Percentiles rank a stretch among this genome's conserved stretches.
Evolutionary conservation across 2,797 vertebrate species (phyloP).

Genomic region (Menidia menidia): DNA sequence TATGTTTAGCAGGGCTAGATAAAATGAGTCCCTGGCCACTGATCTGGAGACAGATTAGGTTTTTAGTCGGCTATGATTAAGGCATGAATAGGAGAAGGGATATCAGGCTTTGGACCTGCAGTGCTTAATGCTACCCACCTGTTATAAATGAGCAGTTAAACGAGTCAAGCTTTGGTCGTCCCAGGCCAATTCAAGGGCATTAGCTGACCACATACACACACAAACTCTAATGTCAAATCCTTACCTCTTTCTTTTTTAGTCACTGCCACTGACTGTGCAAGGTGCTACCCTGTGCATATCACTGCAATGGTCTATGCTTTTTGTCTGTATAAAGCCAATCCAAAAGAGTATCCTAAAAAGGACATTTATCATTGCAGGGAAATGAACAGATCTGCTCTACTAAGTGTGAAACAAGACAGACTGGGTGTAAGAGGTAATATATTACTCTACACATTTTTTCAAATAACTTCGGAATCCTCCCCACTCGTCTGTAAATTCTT

Average conservation of each 20-base stretch:
- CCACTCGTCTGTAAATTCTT: conserved; percentile 47
- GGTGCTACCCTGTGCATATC: conserved; percentile 46
- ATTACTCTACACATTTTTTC: conserved; percentile 41
- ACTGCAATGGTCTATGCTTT: conserved; percentile 44
- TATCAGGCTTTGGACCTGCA: conserved; percentile 67
- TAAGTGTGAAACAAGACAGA: conserved; percentile 56
- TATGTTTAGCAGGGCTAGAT: conserved; percentile 75
- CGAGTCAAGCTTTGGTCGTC: conserved; percentile 72
- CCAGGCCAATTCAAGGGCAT: conserved; percentile 74
- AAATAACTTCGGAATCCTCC: conserved; percentile 27
- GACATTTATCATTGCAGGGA: conserved; percentile 70
- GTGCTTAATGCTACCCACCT: conserved; percentile 75
- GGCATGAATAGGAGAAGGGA: conserved; percentile 70
- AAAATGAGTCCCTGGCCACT: conserved; percentile 79
- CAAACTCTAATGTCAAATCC: conserved; percentile 28
- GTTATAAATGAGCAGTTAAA: conserved; percentile 81
- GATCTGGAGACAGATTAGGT: conserved; percentile 80
- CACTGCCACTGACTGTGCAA: conserved; percentile 28
- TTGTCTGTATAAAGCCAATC: conserved; percentile 56
- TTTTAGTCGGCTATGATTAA: conserved; percentile 79
- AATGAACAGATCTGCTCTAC: conserved; percentile 65
- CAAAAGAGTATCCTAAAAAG: conserved; percentile 66
- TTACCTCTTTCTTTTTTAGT: conserved; percentile 28
- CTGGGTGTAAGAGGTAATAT: conserved; percentile 63
- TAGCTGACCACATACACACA: conserved; percentile 45